Evolutionary conservation across 2,888 invertebrate genomes (phyloP).

Genomic region (Cataglyphis cursor): DNA sequence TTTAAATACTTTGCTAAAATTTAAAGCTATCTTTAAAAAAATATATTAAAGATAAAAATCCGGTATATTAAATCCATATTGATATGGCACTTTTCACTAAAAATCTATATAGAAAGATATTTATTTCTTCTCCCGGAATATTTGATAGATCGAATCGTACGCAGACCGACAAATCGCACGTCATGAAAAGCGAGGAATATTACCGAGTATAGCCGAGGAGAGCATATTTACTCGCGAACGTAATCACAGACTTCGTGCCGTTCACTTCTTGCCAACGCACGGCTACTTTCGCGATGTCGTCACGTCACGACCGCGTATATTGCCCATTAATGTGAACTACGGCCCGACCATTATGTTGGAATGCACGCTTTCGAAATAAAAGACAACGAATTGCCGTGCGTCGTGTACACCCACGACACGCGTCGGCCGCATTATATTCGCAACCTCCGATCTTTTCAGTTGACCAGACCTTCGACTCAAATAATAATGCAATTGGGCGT

Average conservation of each 20-base stretch:
- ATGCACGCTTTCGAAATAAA: conserved; percentile 65
- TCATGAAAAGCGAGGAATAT: conserved; percentile 63
- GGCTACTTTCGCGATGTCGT: conserved; percentile 74
- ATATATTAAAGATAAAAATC: not conserved
- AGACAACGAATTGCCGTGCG: conserved; percentile 32
- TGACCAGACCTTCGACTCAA: conserved; percentile 7
- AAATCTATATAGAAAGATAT: not conserved
- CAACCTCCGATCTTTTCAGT: conserved; percentile 27
- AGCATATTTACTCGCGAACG: conserved; percentile 68
- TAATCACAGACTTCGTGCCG: conserved; percentile 60
- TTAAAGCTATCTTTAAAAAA: not conserved
- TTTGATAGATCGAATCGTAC: not conserved
- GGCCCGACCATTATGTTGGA: conserved; percentile 42
- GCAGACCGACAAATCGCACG: conserved; percentile 30
- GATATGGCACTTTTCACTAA: not conserved
- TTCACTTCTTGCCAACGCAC: conserved; percentile 64
- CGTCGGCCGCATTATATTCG: conserved; percentile 13
- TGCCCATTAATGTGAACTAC: conserved; percentile 66
- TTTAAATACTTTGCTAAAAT: not conserved
- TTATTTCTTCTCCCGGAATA: not conserved
- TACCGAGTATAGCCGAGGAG: conserved; percentile 49
- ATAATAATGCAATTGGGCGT: conserved; percentile 33
- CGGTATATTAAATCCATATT: not conserved
- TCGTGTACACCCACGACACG: conserved; percentile 43
- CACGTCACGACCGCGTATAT: conserved; percentile 67